phyloP scores from a whole-genome alignment of 92 coral and sea anemone genomes.

The Anthopleura xanthogrammica region DNA sequence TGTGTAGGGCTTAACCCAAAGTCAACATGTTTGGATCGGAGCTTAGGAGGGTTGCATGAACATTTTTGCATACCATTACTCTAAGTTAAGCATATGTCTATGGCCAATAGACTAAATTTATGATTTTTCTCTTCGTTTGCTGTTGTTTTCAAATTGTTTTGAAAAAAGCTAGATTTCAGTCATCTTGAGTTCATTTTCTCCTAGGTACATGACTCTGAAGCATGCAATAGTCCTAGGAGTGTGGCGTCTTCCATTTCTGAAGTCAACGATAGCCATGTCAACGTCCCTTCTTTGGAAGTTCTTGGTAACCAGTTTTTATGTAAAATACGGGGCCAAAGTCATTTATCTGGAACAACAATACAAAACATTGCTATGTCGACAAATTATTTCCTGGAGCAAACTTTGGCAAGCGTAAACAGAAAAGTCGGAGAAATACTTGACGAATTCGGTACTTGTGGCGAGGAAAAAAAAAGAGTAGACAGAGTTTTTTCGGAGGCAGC shows the following conservation, averaged over 20 bases:
- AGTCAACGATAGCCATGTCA: slow-evolving; percentile 9
- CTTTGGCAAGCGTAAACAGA: slow-evolving; percentile 11
- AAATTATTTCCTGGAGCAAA: slow-evolving; percentile 12
- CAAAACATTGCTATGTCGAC: slow-evolving; percentile 28
- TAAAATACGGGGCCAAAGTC: slow-evolving; percentile 17
- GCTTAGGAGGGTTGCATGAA: no score
- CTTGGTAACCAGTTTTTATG: not conserved
- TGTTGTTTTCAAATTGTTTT: no score
- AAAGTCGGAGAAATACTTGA: slow-evolving; percentile 20
- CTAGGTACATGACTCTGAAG: slow-evolving; percentile 3
- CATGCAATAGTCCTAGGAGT: slow-evolving; percentile 3
- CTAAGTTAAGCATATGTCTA: no score
- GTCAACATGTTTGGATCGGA: no score
- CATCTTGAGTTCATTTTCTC: no score
- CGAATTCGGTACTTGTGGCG: not conserved
- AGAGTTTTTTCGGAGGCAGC: slow-evolving; percentile 28
- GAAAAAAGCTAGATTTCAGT: no score
- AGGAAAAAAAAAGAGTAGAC: slow-evolving; percentile 4
- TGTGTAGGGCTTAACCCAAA: no score
- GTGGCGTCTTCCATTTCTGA: not conserved
- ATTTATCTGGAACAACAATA: slow-evolving; percentile 11
- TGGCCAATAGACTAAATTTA: no score
- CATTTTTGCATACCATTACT: no score
- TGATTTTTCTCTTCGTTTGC: no score
- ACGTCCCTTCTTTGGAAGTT: not conserved